These are phyloP conservation scores for Trochalopteron elliotii DNA, from an alignment of 2,113 vertebrate species.

Conservation along the genomic window DNA sequence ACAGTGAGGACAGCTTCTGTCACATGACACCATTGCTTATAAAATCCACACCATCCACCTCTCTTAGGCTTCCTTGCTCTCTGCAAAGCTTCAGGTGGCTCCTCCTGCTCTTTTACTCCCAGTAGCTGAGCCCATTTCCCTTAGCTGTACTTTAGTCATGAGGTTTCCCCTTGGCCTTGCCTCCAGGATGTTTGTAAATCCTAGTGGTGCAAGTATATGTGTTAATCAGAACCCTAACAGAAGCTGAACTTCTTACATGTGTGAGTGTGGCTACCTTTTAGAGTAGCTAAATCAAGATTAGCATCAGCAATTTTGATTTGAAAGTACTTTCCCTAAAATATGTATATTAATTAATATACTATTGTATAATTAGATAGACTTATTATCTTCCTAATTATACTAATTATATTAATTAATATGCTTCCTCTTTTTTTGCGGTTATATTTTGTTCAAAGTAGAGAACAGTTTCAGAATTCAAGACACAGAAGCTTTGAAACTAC, in stretches of 20 bases:
- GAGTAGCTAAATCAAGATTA: background rate
- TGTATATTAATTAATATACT: background rate
- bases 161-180: background rate
- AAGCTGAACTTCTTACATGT: background rate
- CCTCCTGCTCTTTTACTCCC: background rate
- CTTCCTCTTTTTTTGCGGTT: background rate
- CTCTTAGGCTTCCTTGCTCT: background rate
- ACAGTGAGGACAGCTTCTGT: background rate
- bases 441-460: background rate
- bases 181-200: background rate
- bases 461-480: background rate
- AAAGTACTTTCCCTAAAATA: background rate
- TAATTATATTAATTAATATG: background rate
- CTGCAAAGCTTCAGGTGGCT: background rate
- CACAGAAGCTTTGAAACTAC: background rate
- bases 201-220: background rate
- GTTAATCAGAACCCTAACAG: background rate
- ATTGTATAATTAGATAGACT: background rate
- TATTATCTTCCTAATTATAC: background rate
- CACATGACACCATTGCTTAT: rapidly evolving
- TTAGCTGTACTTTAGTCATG: background rate
- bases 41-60: background rate
- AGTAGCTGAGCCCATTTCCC: background rate
- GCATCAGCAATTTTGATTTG: background rate
- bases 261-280: background rate